A percentile compares a stretch with the other conserved stretches of the same genome.
Evolutionary conservation across 1,140 invertebrate species (phyloP).

Genomic region (Gonioctena quinquepunctata): DNA sequence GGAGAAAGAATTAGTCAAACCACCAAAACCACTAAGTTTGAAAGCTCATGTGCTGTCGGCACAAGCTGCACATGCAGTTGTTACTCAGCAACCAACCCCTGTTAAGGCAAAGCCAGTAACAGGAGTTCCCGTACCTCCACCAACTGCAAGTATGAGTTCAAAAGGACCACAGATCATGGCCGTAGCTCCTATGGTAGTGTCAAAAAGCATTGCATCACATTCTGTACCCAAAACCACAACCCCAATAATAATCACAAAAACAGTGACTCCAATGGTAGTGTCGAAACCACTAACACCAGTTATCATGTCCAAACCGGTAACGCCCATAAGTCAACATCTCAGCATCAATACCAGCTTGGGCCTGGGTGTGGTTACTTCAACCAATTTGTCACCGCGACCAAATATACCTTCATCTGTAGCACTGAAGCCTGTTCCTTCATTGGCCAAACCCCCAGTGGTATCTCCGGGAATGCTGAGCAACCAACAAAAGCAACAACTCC

Average conservation of each 20-base stretch:
- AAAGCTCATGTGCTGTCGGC: conserved; percentile 61
- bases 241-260: conserved; percentile 17
- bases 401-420: conserved; percentile 26
- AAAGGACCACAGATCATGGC: conserved; percentile 1
- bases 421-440: conserved; percentile 19
- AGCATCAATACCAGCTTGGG: conserved; percentile 39
- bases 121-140: neutral
- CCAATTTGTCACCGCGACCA: conserved; percentile 45
- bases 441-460: conserved; percentile 49
- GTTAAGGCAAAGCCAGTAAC: conserved; percentile 9
- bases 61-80: conserved; percentile 48
- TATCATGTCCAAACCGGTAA: conserved; percentile 24
- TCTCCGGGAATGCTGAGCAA: conserved; percentile 37
- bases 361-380: conserved; percentile 18
- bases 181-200: neutral
- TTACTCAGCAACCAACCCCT: conserved; percentile 29
- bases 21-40: conserved; percentile 56
- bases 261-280: conserved; percentile 8
- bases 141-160: neutral
- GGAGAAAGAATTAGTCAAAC: conserved; percentile 28
- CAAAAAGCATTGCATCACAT: neutral
- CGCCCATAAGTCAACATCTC: conserved; percentile 39
- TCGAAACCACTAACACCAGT: conserved; percentile 10
- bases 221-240: conserved; percentile 13
- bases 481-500: conserved; percentile 39